Evolutionary conservation across 2,797 vertebrate genomes (phyloP).

Genomic region (Sphenodon punctatus): DNA sequence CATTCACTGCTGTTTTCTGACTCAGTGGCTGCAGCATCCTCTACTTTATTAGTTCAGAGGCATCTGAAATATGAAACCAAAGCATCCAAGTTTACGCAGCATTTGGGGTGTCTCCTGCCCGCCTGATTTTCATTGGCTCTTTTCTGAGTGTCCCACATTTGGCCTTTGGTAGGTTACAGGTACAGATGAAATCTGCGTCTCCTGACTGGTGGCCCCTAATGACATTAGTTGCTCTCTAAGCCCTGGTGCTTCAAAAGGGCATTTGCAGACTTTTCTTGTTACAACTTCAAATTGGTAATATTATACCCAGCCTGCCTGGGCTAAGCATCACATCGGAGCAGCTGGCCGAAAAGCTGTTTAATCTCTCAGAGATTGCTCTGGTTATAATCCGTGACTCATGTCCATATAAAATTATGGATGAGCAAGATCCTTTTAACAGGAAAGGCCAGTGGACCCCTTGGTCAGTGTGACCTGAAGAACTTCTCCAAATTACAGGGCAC

Average conservation of each 20-base stretch:
- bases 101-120: conserved; percentile 62
- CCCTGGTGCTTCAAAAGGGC: conserved; percentile 63
- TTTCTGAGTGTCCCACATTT: conserved; percentile 29
- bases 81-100: conserved; percentile 29
- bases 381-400: conserved; percentile 54
- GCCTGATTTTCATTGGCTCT: conserved; percentile 55
- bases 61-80: conserved; percentile 58
- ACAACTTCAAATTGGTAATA: conserved; percentile 63
- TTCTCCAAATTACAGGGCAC: not conserved
- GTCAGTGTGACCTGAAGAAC: not conserved
- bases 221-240: conserved; percentile 43
- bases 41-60: conserved; percentile 42
- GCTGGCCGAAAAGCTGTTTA: not conserved
- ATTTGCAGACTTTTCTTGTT: conserved; percentile 62
- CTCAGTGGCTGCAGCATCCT: conserved; percentile 16
- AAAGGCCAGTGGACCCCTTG: not conserved
- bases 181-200: conserved; percentile 54
- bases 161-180: conserved; percentile 46
- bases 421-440: not conserved
- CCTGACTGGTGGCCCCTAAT: conserved; percentile 60
- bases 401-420: conserved; percentile 21
- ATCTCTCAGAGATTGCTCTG: not conserved
- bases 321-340: conserved; percentile 41
- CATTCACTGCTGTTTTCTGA: conserved; percentile 40
- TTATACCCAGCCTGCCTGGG: conserved; percentile 51